Evolutionary conservation across 2,797 vertebrate species (phyloP).

Genomic region (Gadopsis bispinosus): DNA sequence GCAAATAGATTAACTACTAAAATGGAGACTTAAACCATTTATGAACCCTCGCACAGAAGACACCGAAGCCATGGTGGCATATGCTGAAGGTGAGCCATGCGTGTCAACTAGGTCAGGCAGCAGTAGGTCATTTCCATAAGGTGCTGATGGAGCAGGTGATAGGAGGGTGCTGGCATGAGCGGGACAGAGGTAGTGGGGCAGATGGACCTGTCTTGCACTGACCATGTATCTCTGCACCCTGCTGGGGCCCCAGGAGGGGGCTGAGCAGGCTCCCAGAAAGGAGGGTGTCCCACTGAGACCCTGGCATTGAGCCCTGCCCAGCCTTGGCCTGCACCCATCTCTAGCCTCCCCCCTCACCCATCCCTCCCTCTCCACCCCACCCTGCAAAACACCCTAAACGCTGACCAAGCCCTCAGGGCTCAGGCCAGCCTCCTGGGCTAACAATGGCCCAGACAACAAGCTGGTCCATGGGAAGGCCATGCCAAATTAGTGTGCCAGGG

Average conservation of each 20-base stretch:
- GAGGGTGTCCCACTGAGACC: constrained; percentile 83
- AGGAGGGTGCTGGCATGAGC: constrained; percentile 75
- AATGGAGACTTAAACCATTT: not conserved
- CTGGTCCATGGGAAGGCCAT: constrained; percentile 62
- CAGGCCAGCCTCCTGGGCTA: constrained; percentile 79
- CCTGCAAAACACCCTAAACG: constrained; percentile 75
- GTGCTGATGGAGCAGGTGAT: constrained; percentile 78
- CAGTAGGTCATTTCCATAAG: constrained; percentile 82
- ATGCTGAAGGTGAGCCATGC: constrained; percentile 79
- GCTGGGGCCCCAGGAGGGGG: constrained; percentile 79
- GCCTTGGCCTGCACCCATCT: constrained; percentile 83
- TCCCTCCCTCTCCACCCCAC: constrained; percentile 49
- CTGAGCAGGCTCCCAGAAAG: constrained; percentile 81
- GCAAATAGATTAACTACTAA: not conserved
- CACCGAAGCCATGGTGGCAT: constrained; percentile 42
- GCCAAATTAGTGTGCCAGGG: constrained; percentile 66
- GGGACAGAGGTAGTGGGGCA: constrained; percentile 80
- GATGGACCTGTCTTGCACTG: constrained; percentile 90
- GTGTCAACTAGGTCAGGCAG: constrained; percentile 73
- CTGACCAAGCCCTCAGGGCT: constrained; percentile 83
- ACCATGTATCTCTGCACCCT: constrained; percentile 81
- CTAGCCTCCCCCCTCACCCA: constrained; percentile 40
- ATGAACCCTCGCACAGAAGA: constrained; percentile 14
- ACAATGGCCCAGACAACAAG: constrained; percentile 81
- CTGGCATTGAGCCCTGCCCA: constrained; percentile 80